These are phyloP conservation scores for Entomobrya multifasciata DNA, from an alignment of 2,888 invertebrate genomes.

Conservation along the genomic window DNA sequence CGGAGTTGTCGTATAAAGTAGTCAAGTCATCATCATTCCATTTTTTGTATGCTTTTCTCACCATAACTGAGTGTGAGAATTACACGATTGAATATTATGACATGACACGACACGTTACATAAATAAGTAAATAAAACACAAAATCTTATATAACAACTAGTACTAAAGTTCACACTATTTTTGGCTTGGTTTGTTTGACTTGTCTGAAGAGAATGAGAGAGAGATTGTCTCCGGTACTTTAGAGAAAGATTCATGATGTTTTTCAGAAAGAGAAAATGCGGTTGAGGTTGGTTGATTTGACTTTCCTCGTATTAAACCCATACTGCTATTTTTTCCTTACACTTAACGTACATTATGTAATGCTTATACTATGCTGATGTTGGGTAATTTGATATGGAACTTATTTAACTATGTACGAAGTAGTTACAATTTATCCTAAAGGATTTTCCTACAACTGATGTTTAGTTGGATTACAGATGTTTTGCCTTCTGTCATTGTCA, in stretches of 20 bases:
- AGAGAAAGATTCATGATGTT: slow-evolving; percentile 28
- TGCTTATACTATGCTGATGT: too few relatives aligned
- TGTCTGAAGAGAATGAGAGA: slow-evolving; percentile 1
- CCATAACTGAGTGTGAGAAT: background rate
- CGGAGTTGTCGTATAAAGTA: too few relatives aligned
- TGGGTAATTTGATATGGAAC: slow-evolving; percentile 8
- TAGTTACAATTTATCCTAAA: slow-evolving; percentile 42
- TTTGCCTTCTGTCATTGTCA: slow-evolving; percentile 53
- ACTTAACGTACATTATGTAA: too few relatives aligned
- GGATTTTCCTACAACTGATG: slow-evolving; percentile 29
- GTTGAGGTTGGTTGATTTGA: background rate
- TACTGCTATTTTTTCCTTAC: too few relatives aligned
- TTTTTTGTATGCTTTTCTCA: too few relatives aligned
- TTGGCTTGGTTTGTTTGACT: slow-evolving; percentile 8
- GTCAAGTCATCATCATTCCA: too few relatives aligned
- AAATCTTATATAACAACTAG: too few relatives aligned
- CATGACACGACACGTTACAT: background rate
- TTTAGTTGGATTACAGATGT: slow-evolving; percentile 38
- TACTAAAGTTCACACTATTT: too few relatives aligned
- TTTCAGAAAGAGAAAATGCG: background rate
- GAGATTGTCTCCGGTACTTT: background rate
- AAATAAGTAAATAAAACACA: too few relatives aligned
- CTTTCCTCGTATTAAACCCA: background rate
- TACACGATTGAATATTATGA: slow-evolving; percentile 31
- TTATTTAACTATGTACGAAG: background rate